These are phyloP conservation scores for Cynopterus sphinx DNA, from an alignment of 2,797 vertebrate genomes.

Conservation along the genomic window DNA sequence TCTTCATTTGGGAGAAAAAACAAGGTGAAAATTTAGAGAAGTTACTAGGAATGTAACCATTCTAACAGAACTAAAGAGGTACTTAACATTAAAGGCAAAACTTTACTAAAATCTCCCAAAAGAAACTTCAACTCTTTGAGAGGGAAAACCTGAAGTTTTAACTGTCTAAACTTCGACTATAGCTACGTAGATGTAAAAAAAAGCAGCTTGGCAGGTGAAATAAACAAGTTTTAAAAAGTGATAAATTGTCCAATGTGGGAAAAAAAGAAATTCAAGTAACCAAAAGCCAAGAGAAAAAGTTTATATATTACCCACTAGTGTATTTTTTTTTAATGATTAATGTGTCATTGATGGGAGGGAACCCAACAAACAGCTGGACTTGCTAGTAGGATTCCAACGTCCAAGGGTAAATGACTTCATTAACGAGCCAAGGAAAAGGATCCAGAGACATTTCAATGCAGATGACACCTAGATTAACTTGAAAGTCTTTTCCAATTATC, in stretches of 20 bases:
- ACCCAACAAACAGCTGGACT: neutral
- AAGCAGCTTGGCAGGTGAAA: neutral
- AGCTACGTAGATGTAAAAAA: neutral
- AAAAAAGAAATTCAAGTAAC: neutral
- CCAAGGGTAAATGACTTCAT: neutral
- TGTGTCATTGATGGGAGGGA: neutral
- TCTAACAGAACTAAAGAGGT: neutral
- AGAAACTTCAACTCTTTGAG: neutral
- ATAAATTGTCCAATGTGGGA: neutral
- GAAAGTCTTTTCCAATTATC: conserved; percentile 58
- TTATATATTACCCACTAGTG: neutral
- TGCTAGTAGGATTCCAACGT: neutral
- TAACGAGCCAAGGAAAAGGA: conserved; percentile 8
- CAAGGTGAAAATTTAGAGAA: neutral
- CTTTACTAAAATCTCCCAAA: neutral
- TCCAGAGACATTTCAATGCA: conserved; percentile 24
- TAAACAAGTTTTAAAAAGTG: neutral
- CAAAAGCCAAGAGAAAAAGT: neutral
- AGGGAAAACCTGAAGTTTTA: conserved; percentile 6
- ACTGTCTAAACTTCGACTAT: neutral
- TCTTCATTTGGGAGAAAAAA: neutral
- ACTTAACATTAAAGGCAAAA: neutral
- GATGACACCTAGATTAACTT: conserved; percentile 50
- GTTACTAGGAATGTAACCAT: neutral
- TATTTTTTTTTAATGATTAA: neutral